phyloP scores from a whole-genome alignment of 1,140 invertebrate species.

The Rhopalosiphum padi region DNA sequence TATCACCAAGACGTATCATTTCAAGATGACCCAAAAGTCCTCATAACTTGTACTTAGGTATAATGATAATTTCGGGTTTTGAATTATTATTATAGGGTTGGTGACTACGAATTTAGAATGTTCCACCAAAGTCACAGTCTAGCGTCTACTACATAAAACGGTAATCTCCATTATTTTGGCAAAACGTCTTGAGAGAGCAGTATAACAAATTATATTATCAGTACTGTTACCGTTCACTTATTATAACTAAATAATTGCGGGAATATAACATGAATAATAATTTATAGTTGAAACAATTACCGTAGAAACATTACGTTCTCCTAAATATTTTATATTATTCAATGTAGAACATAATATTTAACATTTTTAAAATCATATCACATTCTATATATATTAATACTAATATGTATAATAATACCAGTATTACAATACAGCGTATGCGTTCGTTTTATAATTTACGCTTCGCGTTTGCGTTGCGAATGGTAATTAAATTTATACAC shows the following conservation, averaged over 20 bases:
- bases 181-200: neutral
- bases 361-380: neutral
- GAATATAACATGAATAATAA: neutral
- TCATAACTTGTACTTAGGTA: slow-evolving; percentile 7
- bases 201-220: neutral
- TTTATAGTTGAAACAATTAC: neutral
- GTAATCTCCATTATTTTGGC: neutral
- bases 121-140: neutral
- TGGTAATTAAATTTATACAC: slow-evolving; percentile 8
- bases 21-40: slow-evolving; percentile 3
- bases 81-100: slow-evolving; percentile 4
- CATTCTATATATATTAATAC: neutral
- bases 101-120: neutral
- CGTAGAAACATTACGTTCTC: neutral
- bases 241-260: neutral
- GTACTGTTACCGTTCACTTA: neutral
- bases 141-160: neutral
- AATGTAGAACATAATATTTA: neutral
- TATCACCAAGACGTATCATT: neutral
- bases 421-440: neutral
- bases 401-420: neutral
- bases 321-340: neutral
- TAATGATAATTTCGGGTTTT: neutral
- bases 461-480: neutral
- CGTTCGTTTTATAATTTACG: neutral